Base-by-base conservation (phyloP, 1,140 invertebrate species). In the Rhopalosiphum padi region DNA sequence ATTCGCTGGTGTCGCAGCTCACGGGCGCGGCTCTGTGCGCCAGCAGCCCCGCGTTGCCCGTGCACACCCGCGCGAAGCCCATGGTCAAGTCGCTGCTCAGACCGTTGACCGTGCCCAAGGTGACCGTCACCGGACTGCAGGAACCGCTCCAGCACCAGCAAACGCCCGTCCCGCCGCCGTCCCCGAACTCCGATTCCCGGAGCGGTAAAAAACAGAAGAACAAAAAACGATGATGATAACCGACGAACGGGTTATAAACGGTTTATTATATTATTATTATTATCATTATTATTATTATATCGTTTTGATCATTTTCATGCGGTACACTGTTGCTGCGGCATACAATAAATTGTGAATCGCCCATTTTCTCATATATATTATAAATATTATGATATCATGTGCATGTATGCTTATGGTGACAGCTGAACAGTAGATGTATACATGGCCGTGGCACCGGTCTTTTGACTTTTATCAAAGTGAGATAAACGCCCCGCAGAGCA, bases 1-100 rank as follows among this genome's bases (percentile, higher is more conserved):
- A 94, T 94, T 95, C 95, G 2, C 94, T 96, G 43, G 96, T 96
- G 35, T 96, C 96, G 6, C 96, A 97, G 94, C 94, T 97, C 30
- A 97, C 96, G 9, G 96, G 96, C 60, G 96, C 96, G 0, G 96
- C 96, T 1, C 95, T 97, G 8, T 97, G 96, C 94, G 96, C 96
- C 9, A 96, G 96, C 93, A 96, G 96, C 89, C 96, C 96, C 0
- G 96, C 96, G 18, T 95, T 97, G 87, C 96, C 96, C 30, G 94
- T 94, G 46, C 94, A 95, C 48, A 95, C 94, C 18, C 94, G 94
- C 60, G 95, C 96, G 3, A 95, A 96, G 41, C 96, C 96, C 7
- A 95, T 96, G 48, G 96, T 96, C 8, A 96, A 96, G 94, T 96
- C 96, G 87, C 95, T 96, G 8, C 95, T 96, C 7, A 95, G 96